Evolutionary conservation across 2,888 invertebrate species (phyloP), one percentile per base, ranked within the genome.

Genomic region (Oegoconia quadripuncta): DNA sequence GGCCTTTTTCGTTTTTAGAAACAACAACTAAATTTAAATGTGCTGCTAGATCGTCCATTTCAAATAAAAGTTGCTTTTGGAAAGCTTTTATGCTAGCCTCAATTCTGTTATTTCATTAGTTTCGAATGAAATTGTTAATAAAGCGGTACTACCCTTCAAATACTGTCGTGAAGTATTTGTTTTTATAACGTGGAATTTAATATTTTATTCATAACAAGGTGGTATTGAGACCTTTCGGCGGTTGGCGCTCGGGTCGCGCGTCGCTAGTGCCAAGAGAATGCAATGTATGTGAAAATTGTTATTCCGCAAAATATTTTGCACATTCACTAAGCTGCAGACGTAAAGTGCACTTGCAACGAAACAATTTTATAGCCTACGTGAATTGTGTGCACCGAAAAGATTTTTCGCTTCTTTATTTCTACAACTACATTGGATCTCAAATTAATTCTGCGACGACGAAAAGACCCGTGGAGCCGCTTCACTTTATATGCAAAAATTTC

Each of bases 261-360:
- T 27, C 18, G 29, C 38, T 37, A 42, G 52, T 54, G 58, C 55
- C 54, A 57, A 58, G 52, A 50, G 52, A 60, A 59, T 57, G 50
- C 55, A 48, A 36, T 43, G 52, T 50, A 56, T 59, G 55, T 49
- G 53, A 55, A 62, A 63, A 61, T 56, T 56, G 58, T 63, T 64
- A 62, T 59, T 62, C 52, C 50, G 48, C 51, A 44, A 54, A 59
- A 62, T 59, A 64, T 53, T 52, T 56, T 51, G 45, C 41, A 48
- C 55, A 48, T 59, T 57, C 47, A 42, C 57, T 52, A 44, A 56
- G 47, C 52, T 52, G 48, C 40, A 50, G 40, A 45, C 54, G 51
- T 46, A 52, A 52, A 51, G 50, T 49, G 52, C 51, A 50, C 45
- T 54, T 38, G 33, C 37, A 31, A 34, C 46, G 33, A 46, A 45